Conservation (phyloP, 1,140 invertebrate species). For the Tetramorium simillimum region DNA sequence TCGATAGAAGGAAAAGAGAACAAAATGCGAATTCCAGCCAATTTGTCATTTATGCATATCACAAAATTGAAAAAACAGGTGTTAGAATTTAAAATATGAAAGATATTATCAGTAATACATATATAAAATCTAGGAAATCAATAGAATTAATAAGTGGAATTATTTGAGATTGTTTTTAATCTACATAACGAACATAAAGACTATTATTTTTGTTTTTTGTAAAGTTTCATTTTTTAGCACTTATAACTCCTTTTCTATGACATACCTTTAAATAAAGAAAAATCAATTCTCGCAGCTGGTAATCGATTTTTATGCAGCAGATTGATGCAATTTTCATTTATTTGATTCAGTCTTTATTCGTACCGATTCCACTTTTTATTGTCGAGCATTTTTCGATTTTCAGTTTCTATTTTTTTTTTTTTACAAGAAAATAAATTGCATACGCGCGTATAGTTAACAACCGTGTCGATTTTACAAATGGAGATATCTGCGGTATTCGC, state of each 20-base stretch:
- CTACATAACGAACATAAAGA: too few relatives aligned
- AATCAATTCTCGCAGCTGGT: not conserved
- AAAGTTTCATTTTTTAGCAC: not conserved
- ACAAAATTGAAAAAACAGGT: not conserved
- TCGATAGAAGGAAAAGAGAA: not conserved
- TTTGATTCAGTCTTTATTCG: not conserved
- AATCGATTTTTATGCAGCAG: not conserved
- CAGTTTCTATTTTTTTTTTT: slow-evolving; percentile 21
- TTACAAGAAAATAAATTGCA: not conserved
- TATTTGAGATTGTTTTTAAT: not conserved
- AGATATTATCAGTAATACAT: not conserved
- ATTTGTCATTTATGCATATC: not conserved
- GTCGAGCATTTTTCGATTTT: not conserved
- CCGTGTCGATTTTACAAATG: not conserved
- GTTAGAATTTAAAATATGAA: not conserved
- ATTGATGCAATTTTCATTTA: not conserved
- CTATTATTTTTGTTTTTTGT: too few relatives aligned
- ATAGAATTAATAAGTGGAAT: not conserved
- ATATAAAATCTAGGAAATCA: not conserved
- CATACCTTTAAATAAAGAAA: not conserved
- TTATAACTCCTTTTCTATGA: not conserved
- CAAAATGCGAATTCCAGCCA: not conserved
- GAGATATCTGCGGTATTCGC: slow-evolving; percentile 2
- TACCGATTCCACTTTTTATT: not conserved
- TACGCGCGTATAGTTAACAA: not conserved